phyloP scores from a whole-genome alignment of 2,888 invertebrate species.

The Cenopis cana region DNA sequence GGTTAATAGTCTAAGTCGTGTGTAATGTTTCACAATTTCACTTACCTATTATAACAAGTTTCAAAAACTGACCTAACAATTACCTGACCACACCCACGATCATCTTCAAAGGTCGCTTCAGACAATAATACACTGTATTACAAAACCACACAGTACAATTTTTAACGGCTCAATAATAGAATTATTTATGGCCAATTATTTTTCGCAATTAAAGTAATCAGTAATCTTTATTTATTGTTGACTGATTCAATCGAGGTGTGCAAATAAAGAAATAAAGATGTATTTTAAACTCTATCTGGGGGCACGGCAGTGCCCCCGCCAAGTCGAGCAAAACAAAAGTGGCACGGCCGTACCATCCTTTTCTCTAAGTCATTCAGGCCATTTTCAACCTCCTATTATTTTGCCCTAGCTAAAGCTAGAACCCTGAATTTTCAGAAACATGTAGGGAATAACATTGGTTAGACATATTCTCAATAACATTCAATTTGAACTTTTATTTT shows the following conservation, averaged over 20 bases:
- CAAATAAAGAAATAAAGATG: too few relatives aligned
- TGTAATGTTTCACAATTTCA: slow-evolving; percentile 17
- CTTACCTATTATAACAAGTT: slow-evolving; percentile 16
- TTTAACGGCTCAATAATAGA: not conserved
- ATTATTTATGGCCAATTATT: slow-evolving; percentile 34
- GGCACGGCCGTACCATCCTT: too few relatives aligned
- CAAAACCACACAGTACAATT: slow-evolving; percentile 9
- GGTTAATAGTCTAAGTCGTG: not conserved
- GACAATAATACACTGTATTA: slow-evolving; percentile 20
- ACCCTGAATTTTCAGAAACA: too few relatives aligned
- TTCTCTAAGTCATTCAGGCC: too few relatives aligned
- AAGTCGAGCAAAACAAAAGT: too few relatives aligned
- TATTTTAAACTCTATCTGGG: too few relatives aligned
- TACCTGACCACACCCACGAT: slow-evolving; percentile 22
- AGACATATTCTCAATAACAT: too few relatives aligned
- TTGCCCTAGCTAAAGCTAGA: too few relatives aligned
- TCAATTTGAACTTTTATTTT: too few relatives aligned
- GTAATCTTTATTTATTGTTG: slow-evolving; percentile 19
- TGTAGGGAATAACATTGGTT: too few relatives aligned
- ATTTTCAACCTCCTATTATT: too few relatives aligned
- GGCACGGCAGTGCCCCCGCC: too few relatives aligned
- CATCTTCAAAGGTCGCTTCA: slow-evolving; percentile 21
- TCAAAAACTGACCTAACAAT: slow-evolving; percentile 17
- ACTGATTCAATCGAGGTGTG: slow-evolving; percentile 22
- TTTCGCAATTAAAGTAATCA: slow-evolving; percentile 28